phyloP scores from a whole-genome alignment of 2,113 vertebrate species.

The Setophaga kirtlandii region DNA sequence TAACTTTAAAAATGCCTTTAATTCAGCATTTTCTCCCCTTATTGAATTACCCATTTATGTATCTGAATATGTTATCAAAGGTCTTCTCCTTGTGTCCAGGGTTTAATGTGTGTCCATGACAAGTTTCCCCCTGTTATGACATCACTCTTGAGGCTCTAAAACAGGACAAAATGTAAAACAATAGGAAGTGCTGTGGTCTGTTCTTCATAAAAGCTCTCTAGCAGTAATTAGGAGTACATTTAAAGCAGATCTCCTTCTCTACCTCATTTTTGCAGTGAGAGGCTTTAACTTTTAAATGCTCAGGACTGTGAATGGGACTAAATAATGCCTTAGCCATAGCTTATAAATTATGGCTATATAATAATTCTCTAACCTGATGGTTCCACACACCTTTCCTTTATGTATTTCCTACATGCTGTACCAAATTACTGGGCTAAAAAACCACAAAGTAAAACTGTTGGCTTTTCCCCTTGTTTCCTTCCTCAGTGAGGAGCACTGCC shows the following conservation, averaged over 20 bases:
- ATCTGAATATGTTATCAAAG: constrained; percentile 29
- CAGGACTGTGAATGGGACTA: not conserved
- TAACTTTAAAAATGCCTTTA: constrained; percentile 10
- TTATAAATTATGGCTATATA: not conserved
- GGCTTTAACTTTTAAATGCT: not conserved
- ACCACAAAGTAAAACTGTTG: not conserved
- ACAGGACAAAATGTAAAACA: constrained; percentile 16
- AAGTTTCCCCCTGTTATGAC: constrained; percentile 33
- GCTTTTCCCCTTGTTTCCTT: not conserved
- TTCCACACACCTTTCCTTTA: not conserved
- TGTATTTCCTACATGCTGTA: not conserved
- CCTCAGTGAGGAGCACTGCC: not conserved
- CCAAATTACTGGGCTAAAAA: not conserved
- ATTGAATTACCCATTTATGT: constrained; percentile 31
- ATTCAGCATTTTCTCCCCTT: constrained; percentile 24
- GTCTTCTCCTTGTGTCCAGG: not conserved
- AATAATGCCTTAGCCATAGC: not conserved
- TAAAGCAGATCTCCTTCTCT: constrained; percentile 22
- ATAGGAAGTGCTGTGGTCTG: constrained; percentile 29
- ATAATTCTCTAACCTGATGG: not conserved
- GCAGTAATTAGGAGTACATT: not conserved
- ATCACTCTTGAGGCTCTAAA: constrained; percentile 29
- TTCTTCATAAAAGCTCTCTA: constrained; percentile 23
- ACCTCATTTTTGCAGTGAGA: not conserved
- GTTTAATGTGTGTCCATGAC: constrained; percentile 41